A percentile compares a stretch with the other conserved stretches of the same genome.
phyloP scores from a whole-genome alignment of 2,888 invertebrate genomes.

The Pachliopta kotzebuea region DNA sequence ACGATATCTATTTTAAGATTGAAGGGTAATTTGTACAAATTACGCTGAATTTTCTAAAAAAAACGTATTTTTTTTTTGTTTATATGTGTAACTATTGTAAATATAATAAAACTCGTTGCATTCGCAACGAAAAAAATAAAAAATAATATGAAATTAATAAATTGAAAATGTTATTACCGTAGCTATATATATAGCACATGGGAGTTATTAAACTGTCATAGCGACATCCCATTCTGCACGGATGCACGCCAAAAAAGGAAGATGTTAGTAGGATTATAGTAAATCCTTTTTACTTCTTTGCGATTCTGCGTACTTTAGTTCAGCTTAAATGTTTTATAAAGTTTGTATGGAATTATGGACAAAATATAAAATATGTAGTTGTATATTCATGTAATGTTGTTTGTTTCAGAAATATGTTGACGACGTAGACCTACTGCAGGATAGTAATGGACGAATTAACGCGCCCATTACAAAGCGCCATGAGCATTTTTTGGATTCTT shows the following conservation, averaged over 20 bases:
- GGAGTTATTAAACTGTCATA: too few species aligned
- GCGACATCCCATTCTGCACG: too few species aligned
- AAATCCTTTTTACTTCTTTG: too few species aligned
- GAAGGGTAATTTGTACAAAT: conserved; percentile 50
- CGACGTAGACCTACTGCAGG: conserved; percentile 41
- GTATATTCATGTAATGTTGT: conserved; percentile 13
- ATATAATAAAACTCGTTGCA: too few species aligned
- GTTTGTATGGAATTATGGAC: not conserved
- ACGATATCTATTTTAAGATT: conserved; percentile 62
- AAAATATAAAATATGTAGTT: not conserved
- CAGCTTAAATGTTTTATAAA: not conserved
- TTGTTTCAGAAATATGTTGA: conserved; percentile 59
- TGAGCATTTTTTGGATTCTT: conserved; percentile 63
- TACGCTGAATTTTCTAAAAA: conserved; percentile 30
- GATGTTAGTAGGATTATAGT: too few species aligned
- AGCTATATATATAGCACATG: too few species aligned
- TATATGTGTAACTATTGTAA: too few species aligned
- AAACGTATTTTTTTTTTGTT: too few species aligned
- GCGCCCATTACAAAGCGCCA: conserved; percentile 44
- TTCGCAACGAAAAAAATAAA: too few species aligned
- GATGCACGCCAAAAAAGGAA: too few species aligned
- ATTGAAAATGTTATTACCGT: too few species aligned
- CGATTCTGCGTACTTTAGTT: not conserved
- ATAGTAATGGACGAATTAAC: conserved; percentile 52
- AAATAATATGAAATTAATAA: too few species aligned